These are phyloP conservation scores for Grammomys dolichurus DNA, from an alignment of 2,113 vertebrate species.

Conservation along the genomic window DNA sequence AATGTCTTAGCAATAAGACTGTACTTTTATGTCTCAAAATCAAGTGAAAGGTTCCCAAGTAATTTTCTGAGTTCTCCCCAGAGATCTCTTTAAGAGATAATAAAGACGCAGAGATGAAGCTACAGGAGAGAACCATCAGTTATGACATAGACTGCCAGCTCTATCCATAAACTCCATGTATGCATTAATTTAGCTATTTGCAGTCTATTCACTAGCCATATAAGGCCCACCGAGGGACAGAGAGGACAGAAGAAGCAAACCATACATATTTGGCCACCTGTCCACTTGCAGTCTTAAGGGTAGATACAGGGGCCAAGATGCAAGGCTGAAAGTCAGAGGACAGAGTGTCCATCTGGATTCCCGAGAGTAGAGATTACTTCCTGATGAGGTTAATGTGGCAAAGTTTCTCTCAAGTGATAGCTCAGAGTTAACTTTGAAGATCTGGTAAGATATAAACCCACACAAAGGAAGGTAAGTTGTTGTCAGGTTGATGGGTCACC, in stretches of 20 bases:
- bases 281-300: background rate
- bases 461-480: background rate
- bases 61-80: background rate
- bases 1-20: background rate
- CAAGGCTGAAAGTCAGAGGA: background rate
- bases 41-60: background rate
- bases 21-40: background rate
- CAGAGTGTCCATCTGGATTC: background rate
- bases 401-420: background rate
- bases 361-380: background rate
- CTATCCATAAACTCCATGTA: background rate
- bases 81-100: background rate
- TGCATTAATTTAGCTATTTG: background rate
- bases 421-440: constrained; percentile 4
- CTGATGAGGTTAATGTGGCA: background rate
- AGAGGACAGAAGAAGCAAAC: background rate
- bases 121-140: background rate
- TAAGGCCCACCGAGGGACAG: background rate
- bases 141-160: background rate
- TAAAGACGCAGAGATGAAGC: constrained; percentile 1
- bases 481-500: background rate
- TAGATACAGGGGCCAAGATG: background rate
- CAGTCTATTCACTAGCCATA: background rate
- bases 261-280: background rate
- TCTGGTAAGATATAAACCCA: background rate